Percentiles rank a stretch among this genome's conserved stretches.
Conservation (phyloP, 2,888 invertebrate species). For the Acronicta leporina region DNA sequence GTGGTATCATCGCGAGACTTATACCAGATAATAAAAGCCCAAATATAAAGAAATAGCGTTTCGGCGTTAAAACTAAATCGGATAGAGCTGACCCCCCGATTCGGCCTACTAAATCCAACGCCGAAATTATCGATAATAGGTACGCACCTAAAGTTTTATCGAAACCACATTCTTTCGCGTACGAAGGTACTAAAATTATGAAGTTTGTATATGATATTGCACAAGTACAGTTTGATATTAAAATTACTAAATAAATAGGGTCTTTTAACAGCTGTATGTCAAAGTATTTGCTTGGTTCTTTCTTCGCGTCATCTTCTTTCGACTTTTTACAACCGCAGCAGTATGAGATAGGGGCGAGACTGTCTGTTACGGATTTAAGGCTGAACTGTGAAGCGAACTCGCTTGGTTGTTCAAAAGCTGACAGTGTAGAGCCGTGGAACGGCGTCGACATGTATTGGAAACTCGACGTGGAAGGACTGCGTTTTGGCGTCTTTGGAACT, state of each 20-base stretch:
- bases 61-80: conserved; percentile 93
- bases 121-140: conserved; percentile 94
- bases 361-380: conserved; percentile 91
- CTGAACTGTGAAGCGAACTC: conserved; percentile 94
- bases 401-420: conserved; percentile 93
- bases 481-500: conserved; percentile 88
- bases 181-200: conserved; percentile 94
- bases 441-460: conserved; percentile 96
- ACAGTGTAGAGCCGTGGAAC: conserved; percentile 95
- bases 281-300: conserved; percentile 91
- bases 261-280: conserved; percentile 93
- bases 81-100: conserved; percentile 96
- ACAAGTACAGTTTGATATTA: conserved; percentile 95
- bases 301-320: conserved; percentile 72
- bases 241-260: conserved; percentile 94
- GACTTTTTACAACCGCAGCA: conserved; percentile 78
- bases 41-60: conserved; percentile 94
- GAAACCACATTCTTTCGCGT: conserved; percentile 92
- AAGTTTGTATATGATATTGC: conserved; percentile 97
- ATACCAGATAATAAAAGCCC: conserved; percentile 94
- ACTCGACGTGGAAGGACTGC: conserved; percentile 94
- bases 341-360: conserved; percentile 82
- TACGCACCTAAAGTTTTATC: conserved; percentile 92
- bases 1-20: conserved; percentile 92
- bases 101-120: conserved; percentile 94